These are phyloP conservation scores for Heliconius melpomene DNA, from an alignment of 1,140 invertebrate species.

Conservation along the genomic window DNA sequence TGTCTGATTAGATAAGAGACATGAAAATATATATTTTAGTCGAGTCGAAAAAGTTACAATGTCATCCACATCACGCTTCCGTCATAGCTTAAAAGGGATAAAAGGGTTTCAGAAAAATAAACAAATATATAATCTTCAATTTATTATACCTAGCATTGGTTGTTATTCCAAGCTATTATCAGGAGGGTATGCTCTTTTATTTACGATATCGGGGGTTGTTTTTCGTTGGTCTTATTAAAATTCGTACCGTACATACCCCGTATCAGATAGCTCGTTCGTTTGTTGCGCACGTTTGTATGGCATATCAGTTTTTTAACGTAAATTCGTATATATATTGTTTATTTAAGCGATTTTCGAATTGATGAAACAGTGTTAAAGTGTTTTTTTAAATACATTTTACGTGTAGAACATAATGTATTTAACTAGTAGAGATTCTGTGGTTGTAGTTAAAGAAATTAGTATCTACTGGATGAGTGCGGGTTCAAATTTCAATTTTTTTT, in stretches of 20 bases:
- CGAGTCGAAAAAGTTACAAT: too few relatives aligned
- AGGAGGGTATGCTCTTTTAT: constrained; percentile 5
- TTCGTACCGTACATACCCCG: constrained; percentile 5
- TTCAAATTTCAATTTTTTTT: too few relatives aligned
- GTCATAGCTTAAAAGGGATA: too few relatives aligned
- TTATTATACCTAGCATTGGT: not conserved
- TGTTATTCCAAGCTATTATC: constrained; percentile 1
- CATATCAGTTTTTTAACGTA: constrained; percentile 24
- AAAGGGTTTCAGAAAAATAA: too few relatives aligned
- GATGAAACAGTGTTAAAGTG: constrained; percentile 9
- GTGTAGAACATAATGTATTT: not conserved
- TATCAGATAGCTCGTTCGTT: not conserved
- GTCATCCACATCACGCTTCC: too few relatives aligned
- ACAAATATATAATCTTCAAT: not conserved
- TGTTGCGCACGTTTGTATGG: constrained; percentile 8
- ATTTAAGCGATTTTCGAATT: constrained; percentile 10
- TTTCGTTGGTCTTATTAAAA: constrained; percentile 24
- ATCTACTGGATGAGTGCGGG: too few relatives aligned
- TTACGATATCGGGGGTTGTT: not conserved
- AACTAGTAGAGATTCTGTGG: not conserved
- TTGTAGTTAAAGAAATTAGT: not conserved
- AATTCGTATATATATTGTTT: constrained; percentile 10
- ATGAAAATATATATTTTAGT: too few relatives aligned
- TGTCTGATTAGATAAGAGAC: not conserved
- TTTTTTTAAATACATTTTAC: constrained; percentile 1